Evolutionary conservation across 2,113 vertebrate genomes (phyloP).

Genomic region (Erpornis zantholeuca): DNA sequence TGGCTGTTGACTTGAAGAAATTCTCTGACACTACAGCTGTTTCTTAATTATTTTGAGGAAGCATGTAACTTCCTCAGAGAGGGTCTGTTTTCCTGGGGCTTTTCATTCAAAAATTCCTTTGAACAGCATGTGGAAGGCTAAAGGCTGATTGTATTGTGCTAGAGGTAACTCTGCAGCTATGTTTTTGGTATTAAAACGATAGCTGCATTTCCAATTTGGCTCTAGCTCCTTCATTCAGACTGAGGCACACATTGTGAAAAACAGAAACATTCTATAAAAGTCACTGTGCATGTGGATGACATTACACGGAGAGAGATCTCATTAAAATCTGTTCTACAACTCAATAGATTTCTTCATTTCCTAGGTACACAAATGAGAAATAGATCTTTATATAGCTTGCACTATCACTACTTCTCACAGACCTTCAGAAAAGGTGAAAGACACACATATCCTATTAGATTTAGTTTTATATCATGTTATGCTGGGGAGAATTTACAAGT

Average conservation of each 20-base stretch:
- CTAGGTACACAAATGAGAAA: neutral
- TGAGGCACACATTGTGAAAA: neutral
- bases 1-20: neutral
- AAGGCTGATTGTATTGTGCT: neutral
- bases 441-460: neutral
- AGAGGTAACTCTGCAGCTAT: neutral
- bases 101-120: neutral
- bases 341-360: neutral
- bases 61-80: neutral
- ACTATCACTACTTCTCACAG: neutral
- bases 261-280: neutral
- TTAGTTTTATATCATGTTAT: neutral
- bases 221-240: neutral
- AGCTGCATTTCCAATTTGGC: neutral
- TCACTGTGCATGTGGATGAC: neutral
- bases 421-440: neutral
- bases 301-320: neutral
- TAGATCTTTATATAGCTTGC: neutral
- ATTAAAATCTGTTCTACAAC: neutral
- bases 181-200: neutral
- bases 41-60: neutral
- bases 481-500: neutral
- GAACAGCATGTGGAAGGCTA: neutral
- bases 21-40: neutral
- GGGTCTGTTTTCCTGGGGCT: neutral